Evolutionary conservation across 2,888 invertebrate species (phyloP), one percentile per base, ranked within the genome.

Genomic region (Leptodirus hochenwartii): DNA sequence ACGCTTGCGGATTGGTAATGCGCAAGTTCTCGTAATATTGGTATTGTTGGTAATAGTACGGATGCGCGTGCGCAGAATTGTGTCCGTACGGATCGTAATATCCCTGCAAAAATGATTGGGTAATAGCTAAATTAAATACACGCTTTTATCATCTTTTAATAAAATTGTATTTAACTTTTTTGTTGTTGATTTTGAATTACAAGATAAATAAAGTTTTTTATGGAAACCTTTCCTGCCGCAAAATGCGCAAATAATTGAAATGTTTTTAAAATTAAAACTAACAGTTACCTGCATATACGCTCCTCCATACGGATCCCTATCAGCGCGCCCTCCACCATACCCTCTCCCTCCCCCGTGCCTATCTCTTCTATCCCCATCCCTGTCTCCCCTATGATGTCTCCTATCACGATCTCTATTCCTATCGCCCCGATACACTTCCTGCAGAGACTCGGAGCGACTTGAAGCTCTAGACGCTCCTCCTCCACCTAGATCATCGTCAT

Each of bases 11-110:
- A 63, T 84, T 74, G 26, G 69, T 69, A 34, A 69, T 63, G 4
- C 80, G 67, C 50, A 84, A 59, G 49, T 76, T 77, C 54, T 79
- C 78, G 49, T 77, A 74, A 58, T 80, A 81, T 46, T 71, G 67
- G 54, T 74, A 73, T 47, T 70, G 66, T 33, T 56, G 56, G 39
- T 59, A 60, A 26, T 68, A 64, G 51, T 69, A 70, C 37, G 62
- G 59, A 49, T 54, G 54, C n/a, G n/a, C n/a, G n/a, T n/a, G n/a
- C n/a, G n/a, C n/a, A n/a, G n/a, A n/a, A n/a, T n/a, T n/a, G n/a
- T n/a, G n/a, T n/a, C n/a, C n/a, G 56, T 66, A 68, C 32, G 66
- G 62, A 51, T 70, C 69, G 37, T 62, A 64, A 33, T 47, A 53
- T 24, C 49, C 47, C 55, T 57, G 34, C 15, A 40, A 41, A 34